Base-by-base conservation (phyloP, 1,140 invertebrate species). In the Hycleus phaleratus region DNA sequence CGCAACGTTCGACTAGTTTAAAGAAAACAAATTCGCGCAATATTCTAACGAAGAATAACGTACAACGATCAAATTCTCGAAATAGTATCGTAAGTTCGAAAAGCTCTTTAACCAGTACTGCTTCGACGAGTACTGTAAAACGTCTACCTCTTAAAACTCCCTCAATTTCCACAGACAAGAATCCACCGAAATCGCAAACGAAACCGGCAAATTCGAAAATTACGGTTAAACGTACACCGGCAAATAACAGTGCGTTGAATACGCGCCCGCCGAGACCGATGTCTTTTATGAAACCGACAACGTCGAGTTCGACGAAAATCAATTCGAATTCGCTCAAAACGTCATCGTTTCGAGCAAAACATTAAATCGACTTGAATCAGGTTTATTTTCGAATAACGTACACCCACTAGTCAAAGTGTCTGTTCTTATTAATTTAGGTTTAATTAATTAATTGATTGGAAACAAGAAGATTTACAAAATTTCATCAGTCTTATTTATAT, bases 101-200 rank as follows among this genome's bases (percentile, higher is more conserved):
- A 4, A 91, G 88, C 63, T 91, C 89, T 0, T 75, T 92, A 25
- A 91, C 90, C 64, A 90, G 88, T 69, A 82, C 86, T 1, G 85
- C 84, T 0, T 91, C 89, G 4, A 86, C 89, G 0, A 86, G 86
- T 62, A 90, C 88, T 0, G 88, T 91, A 0, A 78, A 85, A 56
- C 83, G 84, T 47, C 77, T 84, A 12, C 78, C 81, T 2, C 71
- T 75, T 0, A 64, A 56, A 3, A 72, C 73, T 12, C 71, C 71
- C 3, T 62, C 65, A 24, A 69, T 18, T 18, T 18, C 71, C 11
- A 59, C 49, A 32, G 49, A 18, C 1, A 18, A 18, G 18, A 18
- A 18, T 18, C 18, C 11, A 70, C 73, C 46, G 67, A 74, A 54
- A 60, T 18, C 18, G 18, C 61, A 32, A 38, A 71, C 12, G 68